Conservation (phyloP, 2,113 vertebrate genomes). For the Callopanchax toddi region DNA sequence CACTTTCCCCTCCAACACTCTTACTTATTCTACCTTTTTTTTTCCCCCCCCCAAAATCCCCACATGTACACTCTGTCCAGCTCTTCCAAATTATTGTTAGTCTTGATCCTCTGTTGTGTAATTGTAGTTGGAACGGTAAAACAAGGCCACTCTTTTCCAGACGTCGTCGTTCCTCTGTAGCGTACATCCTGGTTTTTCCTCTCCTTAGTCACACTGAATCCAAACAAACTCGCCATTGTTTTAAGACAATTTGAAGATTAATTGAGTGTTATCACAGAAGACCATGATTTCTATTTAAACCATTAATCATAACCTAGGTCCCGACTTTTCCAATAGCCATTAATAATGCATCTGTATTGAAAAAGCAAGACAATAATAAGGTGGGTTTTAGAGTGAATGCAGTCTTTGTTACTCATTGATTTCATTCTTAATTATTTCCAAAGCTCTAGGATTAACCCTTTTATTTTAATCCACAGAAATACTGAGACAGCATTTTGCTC, state of each 20-base stretch:
- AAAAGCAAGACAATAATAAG: slow-evolving; percentile 49
- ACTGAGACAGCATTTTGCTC: slow-evolving; percentile 14
- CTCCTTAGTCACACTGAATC: slow-evolving; percentile 68
- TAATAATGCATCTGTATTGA: slow-evolving; percentile 54
- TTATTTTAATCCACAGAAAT: slow-evolving; percentile 12
- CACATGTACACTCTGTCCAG: slow-evolving; percentile 22
- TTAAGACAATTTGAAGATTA: slow-evolving; percentile 39
- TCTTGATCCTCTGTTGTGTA: slow-evolving; percentile 55
- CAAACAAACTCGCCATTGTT: slow-evolving; percentile 41
- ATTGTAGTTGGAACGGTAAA: slow-evolving; percentile 48
- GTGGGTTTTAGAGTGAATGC: slow-evolving; percentile 17
- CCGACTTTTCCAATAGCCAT: slow-evolving; percentile 30
- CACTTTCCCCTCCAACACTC: background rate
- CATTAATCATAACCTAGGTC: slow-evolving; percentile 52
- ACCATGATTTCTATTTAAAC: slow-evolving; percentile 25
- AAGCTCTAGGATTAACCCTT: slow-evolving; percentile 37
- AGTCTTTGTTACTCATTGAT: slow-evolving; percentile 48
- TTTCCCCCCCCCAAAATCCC: slow-evolving; percentile 25
- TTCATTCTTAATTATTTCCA: slow-evolving; percentile 35
- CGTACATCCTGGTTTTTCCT: slow-evolving; percentile 70
- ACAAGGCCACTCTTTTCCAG: slow-evolving; percentile 40
- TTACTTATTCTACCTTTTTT: slow-evolving; percentile 21
- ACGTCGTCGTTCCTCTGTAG: slow-evolving; percentile 65
- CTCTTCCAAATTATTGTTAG: slow-evolving; percentile 37
- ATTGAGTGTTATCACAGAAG: slow-evolving; percentile 50